Evolutionary conservation across 2,113 vertebrate genomes (phyloP).

Genomic region (Tiliqua scincoides): DNA sequence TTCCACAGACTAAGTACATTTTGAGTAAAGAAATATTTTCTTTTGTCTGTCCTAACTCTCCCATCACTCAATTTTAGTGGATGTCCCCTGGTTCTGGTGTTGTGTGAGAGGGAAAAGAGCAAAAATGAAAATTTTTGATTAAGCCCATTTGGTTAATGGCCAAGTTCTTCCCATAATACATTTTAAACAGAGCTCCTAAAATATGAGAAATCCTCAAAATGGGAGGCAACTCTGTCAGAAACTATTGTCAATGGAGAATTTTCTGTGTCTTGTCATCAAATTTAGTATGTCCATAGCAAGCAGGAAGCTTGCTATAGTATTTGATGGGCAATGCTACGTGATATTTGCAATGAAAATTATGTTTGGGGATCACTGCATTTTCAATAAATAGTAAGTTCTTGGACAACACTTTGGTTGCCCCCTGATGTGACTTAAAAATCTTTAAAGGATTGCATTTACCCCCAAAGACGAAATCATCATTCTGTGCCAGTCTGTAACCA

Average conservation of each 20-base stretch:
- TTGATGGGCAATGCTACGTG: slow-evolving; percentile 74
- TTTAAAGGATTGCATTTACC: slow-evolving; percentile 71
- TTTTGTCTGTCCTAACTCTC: too few relatives aligned
- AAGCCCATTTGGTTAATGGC: too few relatives aligned
- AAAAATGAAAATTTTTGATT: too few relatives aligned
- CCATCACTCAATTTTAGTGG: too few relatives aligned
- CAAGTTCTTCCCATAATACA: too few relatives aligned
- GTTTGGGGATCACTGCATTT: slow-evolving; percentile 72
- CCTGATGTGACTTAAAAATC: slow-evolving; percentile 59
- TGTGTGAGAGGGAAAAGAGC: too few relatives aligned
- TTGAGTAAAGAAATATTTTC: too few relatives aligned
- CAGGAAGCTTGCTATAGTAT: slow-evolving; percentile 70
- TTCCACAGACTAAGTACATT: too few relatives aligned
- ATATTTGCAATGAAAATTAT: slow-evolving; percentile 71
- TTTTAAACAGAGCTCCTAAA: neutral
- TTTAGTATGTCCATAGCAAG: slow-evolving; percentile 57
- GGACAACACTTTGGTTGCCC: slow-evolving; percentile 67
- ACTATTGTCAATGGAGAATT: slow-evolving; percentile 73
- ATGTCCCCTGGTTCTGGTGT: too few relatives aligned
- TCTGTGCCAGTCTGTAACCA: slow-evolving; percentile 74
- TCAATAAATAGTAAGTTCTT: slow-evolving; percentile 75
- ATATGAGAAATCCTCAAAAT: neutral
- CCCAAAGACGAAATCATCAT: slow-evolving; percentile 73
- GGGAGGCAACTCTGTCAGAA: neutral
- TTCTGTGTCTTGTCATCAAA: slow-evolving; percentile 72